Evolutionary conservation across 2,888 invertebrate genomes (phyloP).

Genomic region (Euspilapteryx auroguttella): DNA sequence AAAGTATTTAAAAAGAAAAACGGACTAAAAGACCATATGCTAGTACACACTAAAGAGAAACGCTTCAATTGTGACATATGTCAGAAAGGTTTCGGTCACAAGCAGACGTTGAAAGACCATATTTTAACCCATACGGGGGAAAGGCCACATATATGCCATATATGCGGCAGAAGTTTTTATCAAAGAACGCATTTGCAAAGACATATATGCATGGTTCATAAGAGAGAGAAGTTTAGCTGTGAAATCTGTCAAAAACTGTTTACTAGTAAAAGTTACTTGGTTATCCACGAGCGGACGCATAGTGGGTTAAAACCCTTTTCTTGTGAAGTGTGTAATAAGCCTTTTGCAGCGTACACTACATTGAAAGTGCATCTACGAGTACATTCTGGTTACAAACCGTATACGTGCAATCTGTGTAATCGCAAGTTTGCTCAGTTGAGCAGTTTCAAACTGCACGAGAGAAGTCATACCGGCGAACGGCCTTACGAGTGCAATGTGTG

Average conservation of each 20-base stretch:
- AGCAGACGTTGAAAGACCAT: slow-evolving; percentile 41
- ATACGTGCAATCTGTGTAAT: slow-evolving; percentile 31
- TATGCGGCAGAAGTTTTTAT: slow-evolving; percentile 34
- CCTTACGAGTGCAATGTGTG: slow-evolving; percentile 36
- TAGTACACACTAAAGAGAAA: slow-evolving; percentile 33
- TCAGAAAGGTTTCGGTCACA: slow-evolving; percentile 22
- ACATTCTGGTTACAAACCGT: slow-evolving; percentile 40
- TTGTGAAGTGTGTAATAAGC: slow-evolving; percentile 39
- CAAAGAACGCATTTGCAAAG: slow-evolving; percentile 39
- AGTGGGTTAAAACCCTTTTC: slow-evolving; percentile 35
- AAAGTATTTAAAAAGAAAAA: slow-evolving; percentile 37
- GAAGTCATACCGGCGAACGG: slow-evolving; percentile 39
- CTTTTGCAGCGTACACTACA: slow-evolving; percentile 41
- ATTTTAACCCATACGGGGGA: slow-evolving; percentile 41
- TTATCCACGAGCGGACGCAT: slow-evolving; percentile 38
- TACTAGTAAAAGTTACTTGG: slow-evolving; percentile 39
- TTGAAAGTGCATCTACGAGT: slow-evolving; percentile 44
- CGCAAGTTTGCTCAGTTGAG: slow-evolving; percentile 44
- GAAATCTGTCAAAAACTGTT: slow-evolving; percentile 37
- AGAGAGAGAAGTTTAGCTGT: slow-evolving; percentile 31
- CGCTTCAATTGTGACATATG: slow-evolving; percentile 30
- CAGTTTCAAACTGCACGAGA: slow-evolving; percentile 36
- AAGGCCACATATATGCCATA: slow-evolving; percentile 36
- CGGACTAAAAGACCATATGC: slow-evolving; percentile 38
- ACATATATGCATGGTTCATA: slow-evolving; percentile 40